Evolutionary conservation across 2,113 vertebrate genomes (phyloP).

Genomic region (Protomyctophum bolini): DNA sequence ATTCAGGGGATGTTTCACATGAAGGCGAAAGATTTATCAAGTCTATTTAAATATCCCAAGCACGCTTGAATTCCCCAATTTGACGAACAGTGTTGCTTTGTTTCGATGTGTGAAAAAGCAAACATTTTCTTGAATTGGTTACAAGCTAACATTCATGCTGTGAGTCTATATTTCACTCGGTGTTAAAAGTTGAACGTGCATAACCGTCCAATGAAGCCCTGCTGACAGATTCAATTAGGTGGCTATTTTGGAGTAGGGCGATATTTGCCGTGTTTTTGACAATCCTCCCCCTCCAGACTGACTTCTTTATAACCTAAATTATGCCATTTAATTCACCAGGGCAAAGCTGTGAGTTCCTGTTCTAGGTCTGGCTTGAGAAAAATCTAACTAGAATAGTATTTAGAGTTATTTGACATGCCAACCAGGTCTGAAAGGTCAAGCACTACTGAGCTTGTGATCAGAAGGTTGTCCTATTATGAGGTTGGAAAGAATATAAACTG

Average conservation of each 20-base stretch:
- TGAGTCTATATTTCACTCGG: constrained; percentile 28
- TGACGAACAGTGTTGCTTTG: constrained; percentile 55
- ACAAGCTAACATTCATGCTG: constrained; percentile 29
- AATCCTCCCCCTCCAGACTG: constrained; percentile 46
- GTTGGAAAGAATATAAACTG: no score
- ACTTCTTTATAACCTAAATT: constrained; percentile 63
- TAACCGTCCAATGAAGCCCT: constrained; percentile 46
- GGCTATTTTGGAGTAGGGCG: constrained; percentile 41
- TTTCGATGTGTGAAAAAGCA: constrained; percentile 49
- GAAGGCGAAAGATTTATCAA: constrained; percentile 43
- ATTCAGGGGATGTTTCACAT: constrained; percentile 53
- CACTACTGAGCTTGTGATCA: constrained; percentile 47
- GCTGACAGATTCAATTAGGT: constrained; percentile 64
- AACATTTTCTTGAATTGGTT: constrained; percentile 44
- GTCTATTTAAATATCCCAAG: constrained; percentile 26
- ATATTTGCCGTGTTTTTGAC: constrained; percentile 55
- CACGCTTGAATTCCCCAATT: constrained; percentile 19
- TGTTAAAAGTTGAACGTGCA: constrained; percentile 49
- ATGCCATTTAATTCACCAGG: constrained; percentile 56
- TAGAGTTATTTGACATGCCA: constrained; percentile 59
- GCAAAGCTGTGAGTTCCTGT: constrained; percentile 55
- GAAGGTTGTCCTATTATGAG: constrained; percentile 24
- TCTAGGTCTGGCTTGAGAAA: constrained; percentile 51
- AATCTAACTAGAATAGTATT: constrained; percentile 63
- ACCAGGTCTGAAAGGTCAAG: constrained; percentile 26